Percentiles rank a stretch among this genome's conserved stretches.
phyloP scores from a whole-genome alignment of 2,888 invertebrate species.

The Chelonus formosanus region DNA sequence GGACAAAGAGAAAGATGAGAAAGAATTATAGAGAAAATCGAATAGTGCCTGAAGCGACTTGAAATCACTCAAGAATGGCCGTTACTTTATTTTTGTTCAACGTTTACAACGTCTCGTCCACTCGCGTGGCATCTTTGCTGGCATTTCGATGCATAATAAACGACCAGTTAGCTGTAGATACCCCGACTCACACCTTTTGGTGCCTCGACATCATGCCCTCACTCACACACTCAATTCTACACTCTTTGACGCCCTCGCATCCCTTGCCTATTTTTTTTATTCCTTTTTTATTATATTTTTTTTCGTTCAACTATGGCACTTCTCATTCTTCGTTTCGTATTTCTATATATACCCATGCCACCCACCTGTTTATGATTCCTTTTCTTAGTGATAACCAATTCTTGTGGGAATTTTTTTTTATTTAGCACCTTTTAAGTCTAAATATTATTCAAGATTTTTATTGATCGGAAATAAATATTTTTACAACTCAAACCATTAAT shows the following conservation, averaged over 20 bases:
- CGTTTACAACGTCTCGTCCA: conserved; percentile 62
- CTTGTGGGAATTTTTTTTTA: too few species aligned
- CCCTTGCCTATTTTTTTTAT: conserved; percentile 13
- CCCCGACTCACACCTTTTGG: conserved; percentile 39
- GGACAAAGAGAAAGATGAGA: not conserved
- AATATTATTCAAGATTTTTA: too few species aligned
- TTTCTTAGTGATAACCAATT: too few species aligned
- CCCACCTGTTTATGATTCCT: too few species aligned
- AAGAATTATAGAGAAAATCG: conserved; percentile 11
- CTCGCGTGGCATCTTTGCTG: conserved; percentile 62
- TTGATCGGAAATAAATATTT: too few species aligned
- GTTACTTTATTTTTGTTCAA: conserved; percentile 43
- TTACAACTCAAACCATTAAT: too few species aligned
- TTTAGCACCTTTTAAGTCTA: too few species aligned
- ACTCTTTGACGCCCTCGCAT: conserved; percentile 23
- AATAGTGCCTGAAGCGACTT: conserved; percentile 56
- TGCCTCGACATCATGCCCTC: conserved; percentile 13
- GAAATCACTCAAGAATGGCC: conserved; percentile 58
- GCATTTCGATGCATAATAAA: conserved; percentile 65
- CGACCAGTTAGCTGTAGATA: conserved; percentile 61
- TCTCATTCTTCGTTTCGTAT: not conserved
- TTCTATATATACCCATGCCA: too few species aligned
- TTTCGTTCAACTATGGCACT: not conserved
- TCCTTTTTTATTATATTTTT: not conserved
- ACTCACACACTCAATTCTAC: conserved; percentile 8